These are phyloP conservation scores for Potorous gilbertii DNA, from an alignment of 2,797 vertebrate genomes.

Conservation along the genomic window DNA sequence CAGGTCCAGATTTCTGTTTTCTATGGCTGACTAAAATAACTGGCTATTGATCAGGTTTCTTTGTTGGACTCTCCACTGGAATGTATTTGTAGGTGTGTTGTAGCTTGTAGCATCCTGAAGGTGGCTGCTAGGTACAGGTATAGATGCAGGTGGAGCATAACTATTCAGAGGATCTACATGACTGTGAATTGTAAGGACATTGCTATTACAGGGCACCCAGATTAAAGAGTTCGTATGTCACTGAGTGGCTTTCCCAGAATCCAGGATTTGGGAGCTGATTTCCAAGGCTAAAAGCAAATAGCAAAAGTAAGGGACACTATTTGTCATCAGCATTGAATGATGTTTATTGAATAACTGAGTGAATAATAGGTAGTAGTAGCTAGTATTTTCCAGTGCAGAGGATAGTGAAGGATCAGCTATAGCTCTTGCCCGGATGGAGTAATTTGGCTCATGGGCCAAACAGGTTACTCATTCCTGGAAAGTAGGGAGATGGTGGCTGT, in stretches of 20 bases:
- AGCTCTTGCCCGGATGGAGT: background rate
- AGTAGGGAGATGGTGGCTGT: too few relatives aligned
- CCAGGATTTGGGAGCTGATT: background rate
- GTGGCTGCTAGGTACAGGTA: background rate
- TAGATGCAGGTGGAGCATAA: too few relatives aligned
- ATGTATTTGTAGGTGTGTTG: background rate
- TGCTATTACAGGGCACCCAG: background rate
- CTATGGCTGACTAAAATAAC: background rate
- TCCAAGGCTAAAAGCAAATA: slow-evolving; percentile 5
- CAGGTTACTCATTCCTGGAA: background rate
- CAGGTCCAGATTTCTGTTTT: too few relatives aligned
- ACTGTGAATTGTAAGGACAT: background rate
- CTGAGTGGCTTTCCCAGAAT: background rate
- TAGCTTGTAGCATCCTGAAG: background rate
- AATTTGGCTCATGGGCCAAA: background rate
- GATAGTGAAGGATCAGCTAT: background rate
- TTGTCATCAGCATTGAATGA: slow-evolving; percentile 27
- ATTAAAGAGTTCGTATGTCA: background rate
- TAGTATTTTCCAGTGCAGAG: background rate
- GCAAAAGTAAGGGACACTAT: background rate
- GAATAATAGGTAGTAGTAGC: background rate
- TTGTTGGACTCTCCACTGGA: accelerated
- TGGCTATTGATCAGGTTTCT: background rate
- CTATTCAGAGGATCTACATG: background rate
- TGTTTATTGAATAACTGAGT: background rate